A percentile compares a stretch with the other conserved stretches of the same genome.
phyloP scores from a whole-genome alignment of 2,888 invertebrate genomes.

The Trichacis sp. region DNA sequence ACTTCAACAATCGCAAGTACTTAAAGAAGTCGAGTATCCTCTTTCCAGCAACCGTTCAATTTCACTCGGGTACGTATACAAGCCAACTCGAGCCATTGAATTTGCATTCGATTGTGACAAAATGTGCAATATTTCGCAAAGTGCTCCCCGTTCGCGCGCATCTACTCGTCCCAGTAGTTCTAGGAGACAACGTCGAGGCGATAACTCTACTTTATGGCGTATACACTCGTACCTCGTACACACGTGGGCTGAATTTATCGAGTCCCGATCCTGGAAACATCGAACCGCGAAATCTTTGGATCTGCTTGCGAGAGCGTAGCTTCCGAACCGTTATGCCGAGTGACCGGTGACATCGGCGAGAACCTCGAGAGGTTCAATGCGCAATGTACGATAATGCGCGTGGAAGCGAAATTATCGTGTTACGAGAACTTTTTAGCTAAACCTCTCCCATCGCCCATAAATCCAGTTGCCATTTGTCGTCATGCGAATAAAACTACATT shows the following conservation, averaged over 20 bases:
- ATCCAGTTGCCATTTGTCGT: slow-evolving; percentile 25
- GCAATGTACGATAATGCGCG: slow-evolving; percentile 28
- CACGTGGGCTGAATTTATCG: slow-evolving; percentile 49
- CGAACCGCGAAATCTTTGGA: slow-evolving; percentile 18
- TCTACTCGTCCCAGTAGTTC: too few species aligned
- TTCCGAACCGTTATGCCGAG: slow-evolving; percentile 31
- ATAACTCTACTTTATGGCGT: slow-evolving; percentile 52
- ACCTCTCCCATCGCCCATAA: slow-evolving; percentile 25
- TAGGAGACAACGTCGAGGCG: slow-evolving; percentile 48
- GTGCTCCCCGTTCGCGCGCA: too few species aligned
- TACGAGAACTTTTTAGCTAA: slow-evolving; percentile 22
- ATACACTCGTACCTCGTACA: slow-evolving; percentile 30
- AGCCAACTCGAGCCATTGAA: too few species aligned
- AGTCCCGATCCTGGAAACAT: slow-evolving; percentile 37
- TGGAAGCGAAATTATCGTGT: slow-evolving; percentile 31
- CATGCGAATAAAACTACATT: slow-evolving; percentile 30
- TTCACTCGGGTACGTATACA: too few species aligned
- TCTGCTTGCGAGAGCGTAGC: slow-evolving; percentile 30
- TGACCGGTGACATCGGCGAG: slow-evolving; percentile 28
- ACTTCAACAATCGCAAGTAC: too few species aligned
- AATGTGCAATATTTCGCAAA: too few species aligned
- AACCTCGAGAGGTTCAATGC: slow-evolving; percentile 13
- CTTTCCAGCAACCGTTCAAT: too few species aligned
- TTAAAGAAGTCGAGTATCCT: too few species aligned
- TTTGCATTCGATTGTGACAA: too few species aligned